Percentiles rank a stretch among this genome's conserved stretches.
Conservation (phyloP, 2,888 invertebrate genomes). For the Encarsia formosa region DNA sequence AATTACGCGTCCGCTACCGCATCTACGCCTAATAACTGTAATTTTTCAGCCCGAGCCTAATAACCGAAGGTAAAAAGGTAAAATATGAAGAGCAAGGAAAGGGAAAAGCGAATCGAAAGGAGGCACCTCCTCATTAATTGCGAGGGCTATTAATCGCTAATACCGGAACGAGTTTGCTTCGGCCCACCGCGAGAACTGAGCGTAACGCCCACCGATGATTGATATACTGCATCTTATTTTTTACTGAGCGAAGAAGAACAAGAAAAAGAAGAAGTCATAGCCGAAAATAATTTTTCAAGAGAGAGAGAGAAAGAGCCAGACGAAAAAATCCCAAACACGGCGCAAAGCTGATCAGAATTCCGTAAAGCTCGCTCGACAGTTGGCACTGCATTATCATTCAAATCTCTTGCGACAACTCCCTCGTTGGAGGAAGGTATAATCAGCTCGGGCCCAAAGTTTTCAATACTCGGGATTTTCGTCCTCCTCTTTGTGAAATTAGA, state of each 20-base stretch:
- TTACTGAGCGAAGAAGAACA: conserved; percentile 4
- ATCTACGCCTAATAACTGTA: conserved; percentile 10
- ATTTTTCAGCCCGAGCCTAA: conserved; percentile 4
- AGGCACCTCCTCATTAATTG: conserved; percentile 15
- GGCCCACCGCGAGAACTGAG: no score
- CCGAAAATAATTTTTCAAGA: background rate
- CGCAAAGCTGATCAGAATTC: conserved; percentile 14
- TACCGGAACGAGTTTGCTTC: conserved; percentile 34
- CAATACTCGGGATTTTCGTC: conserved; percentile 9
- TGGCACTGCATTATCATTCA: conserved; percentile 21
- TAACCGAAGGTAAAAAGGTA: background rate
- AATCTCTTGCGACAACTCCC: conserved; percentile 14
- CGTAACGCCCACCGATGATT: no score
- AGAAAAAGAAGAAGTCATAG: background rate
- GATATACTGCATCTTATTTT: no score
- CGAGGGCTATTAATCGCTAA: conserved; percentile 9
- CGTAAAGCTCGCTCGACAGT: conserved; percentile 2
- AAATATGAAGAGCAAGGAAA: background rate
- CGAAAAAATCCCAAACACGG: no score
- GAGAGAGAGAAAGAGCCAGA: background rate
- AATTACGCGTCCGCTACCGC: conserved; percentile 8
- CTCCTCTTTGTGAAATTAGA: conserved; percentile 15
- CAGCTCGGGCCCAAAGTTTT: conserved; percentile 15
- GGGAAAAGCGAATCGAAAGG: conserved; percentile 17
- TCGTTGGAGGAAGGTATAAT: no score